Evolutionary conservation across 2,797 vertebrate species (phyloP).

Genomic region (Syngnathus rostellatus): DNA sequence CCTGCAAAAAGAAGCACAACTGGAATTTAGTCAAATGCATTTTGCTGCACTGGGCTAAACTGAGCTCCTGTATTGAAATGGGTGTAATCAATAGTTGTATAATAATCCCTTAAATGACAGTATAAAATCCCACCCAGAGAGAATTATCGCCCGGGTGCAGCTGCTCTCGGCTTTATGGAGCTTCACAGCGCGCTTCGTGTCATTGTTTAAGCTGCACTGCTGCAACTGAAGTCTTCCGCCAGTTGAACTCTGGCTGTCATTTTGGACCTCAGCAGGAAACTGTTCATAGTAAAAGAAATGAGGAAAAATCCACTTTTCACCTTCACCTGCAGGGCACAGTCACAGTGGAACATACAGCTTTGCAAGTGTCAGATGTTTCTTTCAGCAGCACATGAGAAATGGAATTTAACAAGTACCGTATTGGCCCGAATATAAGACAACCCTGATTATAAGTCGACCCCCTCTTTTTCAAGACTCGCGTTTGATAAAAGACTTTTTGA

Average conservation of each 20-base stretch:
- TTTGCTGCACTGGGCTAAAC: background rate
- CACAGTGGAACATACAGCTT: background rate
- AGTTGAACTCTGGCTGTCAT: conserved; percentile 2
- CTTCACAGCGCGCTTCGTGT: background rate
- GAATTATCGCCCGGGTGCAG: conserved; percentile 3
- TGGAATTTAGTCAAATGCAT: background rate
- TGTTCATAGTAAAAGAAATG: background rate
- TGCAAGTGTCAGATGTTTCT: background rate
- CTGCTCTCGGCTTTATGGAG: conserved; percentile 4
- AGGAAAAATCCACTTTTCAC: background rate
- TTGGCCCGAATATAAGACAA: too few relatives aligned
- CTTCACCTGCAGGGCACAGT: background rate
- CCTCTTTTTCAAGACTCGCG: too few relatives aligned
- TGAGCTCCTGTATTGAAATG: background rate
- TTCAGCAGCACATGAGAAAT: background rate
- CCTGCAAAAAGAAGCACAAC: background rate
- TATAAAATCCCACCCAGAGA: conserved; percentile 1
- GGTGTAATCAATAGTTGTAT: conserved; percentile 6
- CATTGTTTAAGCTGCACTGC: conserved; percentile 3
- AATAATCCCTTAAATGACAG: conserved; percentile 8
- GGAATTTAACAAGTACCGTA: background rate
- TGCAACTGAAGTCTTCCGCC: background rate
- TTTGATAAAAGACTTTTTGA: too few relatives aligned
- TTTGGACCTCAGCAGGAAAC: background rate
- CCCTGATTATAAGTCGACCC: too few relatives aligned